A percentile compares a stretch with the other conserved stretches of the same genome.
Evolutionary conservation across 2,797 vertebrate genomes (phyloP).

Genomic region (Pteronotus mesoamericanus): DNA sequence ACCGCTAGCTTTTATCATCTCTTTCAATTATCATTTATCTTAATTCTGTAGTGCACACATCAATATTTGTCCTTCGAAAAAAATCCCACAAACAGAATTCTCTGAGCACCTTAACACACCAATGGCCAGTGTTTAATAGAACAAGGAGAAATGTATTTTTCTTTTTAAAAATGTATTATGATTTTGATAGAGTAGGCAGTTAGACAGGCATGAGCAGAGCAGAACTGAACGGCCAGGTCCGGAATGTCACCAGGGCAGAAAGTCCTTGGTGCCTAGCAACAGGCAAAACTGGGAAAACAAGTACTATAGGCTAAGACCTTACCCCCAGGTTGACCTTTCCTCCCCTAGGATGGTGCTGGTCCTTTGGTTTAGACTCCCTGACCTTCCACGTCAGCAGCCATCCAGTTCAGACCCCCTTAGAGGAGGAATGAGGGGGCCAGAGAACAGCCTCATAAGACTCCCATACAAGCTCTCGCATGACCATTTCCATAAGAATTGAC

Average conservation of each 20-base stretch:
- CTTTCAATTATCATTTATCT: slow-evolving; percentile 60
- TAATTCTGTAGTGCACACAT: not conserved
- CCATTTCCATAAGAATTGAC: not conserved
- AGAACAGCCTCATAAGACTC: not conserved
- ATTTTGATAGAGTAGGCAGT: not conserved
- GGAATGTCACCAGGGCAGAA: not conserved
- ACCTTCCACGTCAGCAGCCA: not conserved
- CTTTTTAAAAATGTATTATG: not conserved
- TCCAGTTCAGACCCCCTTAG: not conserved
- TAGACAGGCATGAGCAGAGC: not conserved
- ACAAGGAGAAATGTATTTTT: slow-evolving; percentile 24
- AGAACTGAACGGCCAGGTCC: not conserved
- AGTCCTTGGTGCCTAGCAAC: not conserved
- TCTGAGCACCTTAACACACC: slow-evolving; percentile 31
- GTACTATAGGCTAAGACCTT: not conserved
- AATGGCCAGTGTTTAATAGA: not conserved
- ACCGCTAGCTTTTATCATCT: slow-evolving; percentile 51
- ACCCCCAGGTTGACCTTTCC: not conserved
- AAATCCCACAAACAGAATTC: slow-evolving; percentile 58
- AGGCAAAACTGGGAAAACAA: not conserved
- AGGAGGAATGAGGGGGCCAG: not conserved
- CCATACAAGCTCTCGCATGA: not conserved
- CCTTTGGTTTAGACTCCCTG: not conserved
- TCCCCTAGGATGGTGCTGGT: not conserved
- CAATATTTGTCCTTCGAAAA: slow-evolving; percentile 50